phyloP scores from a whole-genome alignment of 2,888 invertebrate species.

The Sylvicola cinctus region DNA sequence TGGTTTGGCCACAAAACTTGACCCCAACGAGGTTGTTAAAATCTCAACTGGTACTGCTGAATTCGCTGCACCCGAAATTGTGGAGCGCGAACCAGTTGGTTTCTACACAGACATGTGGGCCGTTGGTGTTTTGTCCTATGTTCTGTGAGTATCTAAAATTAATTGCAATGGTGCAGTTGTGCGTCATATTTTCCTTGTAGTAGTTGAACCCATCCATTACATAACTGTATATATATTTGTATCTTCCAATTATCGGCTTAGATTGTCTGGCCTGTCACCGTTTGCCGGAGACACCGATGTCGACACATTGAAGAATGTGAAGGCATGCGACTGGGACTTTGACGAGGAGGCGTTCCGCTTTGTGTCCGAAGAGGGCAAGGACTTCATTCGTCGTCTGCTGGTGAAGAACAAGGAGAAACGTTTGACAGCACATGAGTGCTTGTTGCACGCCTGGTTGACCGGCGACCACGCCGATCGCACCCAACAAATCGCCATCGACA shows the following conservation, averaged over 20 bases:
- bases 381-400: constrained; percentile 87
- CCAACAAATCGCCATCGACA: constrained; percentile 57
- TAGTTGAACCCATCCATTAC: neutral
- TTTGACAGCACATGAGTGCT: constrained; percentile 94
- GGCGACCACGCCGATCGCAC: constrained; percentile 63
- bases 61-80: constrained; percentile 98
- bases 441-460: constrained; percentile 87
- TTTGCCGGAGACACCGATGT: constrained; percentile 98
- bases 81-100: constrained; percentile 94
- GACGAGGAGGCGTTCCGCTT: constrained; percentile 86
- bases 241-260: constrained; percentile 17
- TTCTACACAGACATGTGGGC: constrained; percentile 99
- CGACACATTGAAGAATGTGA: constrained; percentile 94
- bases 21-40: constrained; percentile 97
- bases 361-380: constrained; percentile 93
- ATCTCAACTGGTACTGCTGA: constrained; percentile 98
- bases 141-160: constrained; percentile 50
- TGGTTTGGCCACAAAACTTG: constrained; percentile 93
- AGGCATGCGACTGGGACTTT: constrained; percentile 98
- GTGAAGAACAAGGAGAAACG: constrained; percentile 91
- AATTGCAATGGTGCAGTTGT: neutral
- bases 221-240: too few relatives aligned
- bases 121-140: constrained; percentile 94
- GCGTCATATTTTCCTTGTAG: neutral
- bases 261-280: constrained; percentile 91